These are phyloP conservation scores for Bombylius major DNA, from an alignment of 2,888 invertebrate genomes.

Conservation along the genomic window DNA sequence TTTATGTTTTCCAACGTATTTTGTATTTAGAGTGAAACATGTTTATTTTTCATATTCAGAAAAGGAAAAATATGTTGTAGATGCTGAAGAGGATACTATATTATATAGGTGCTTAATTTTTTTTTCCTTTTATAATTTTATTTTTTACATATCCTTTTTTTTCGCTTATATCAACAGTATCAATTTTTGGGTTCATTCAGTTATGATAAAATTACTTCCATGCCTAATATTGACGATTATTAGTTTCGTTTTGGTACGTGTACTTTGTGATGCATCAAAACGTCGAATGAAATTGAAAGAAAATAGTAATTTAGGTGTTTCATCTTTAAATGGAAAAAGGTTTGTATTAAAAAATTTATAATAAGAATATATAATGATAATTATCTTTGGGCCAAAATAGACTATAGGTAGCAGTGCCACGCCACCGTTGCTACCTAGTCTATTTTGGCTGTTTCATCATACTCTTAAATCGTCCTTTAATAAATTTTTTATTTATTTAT, in stretches of 20 bases:
- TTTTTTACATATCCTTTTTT: not conserved
- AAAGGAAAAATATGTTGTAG: slow-evolving; percentile 24
- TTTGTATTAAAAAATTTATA: not conserved
- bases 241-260: slow-evolving; percentile 49
- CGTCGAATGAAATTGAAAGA: slow-evolving; percentile 57
- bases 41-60: slow-evolving; percentile 8
- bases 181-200: slow-evolving; percentile 66
- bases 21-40: slow-evolving; percentile 49
- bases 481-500: not conserved
- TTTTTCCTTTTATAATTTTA: not conserved
- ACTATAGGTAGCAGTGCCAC: too few relatives aligned
- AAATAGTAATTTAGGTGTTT: slow-evolving; percentile 43
- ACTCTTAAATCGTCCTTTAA: too few relatives aligned
- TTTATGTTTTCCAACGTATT: slow-evolving; percentile 72
- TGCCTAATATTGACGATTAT: slow-evolving; percentile 58
- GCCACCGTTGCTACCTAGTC: too few relatives aligned
- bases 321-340: slow-evolving; percentile 20
- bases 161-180: slow-evolving; percentile 26
- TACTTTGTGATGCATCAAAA: slow-evolving; percentile 61
- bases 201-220: slow-evolving; percentile 62
- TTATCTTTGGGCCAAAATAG: too few relatives aligned
- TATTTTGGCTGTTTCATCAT: too few relatives aligned
- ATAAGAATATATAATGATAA: not conserved
- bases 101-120: slow-evolving; percentile 26
- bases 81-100: slow-evolving; percentile 27